Conservation (phyloP, 2,797 vertebrate species). For the Pseudochirops cupreus region DNA sequence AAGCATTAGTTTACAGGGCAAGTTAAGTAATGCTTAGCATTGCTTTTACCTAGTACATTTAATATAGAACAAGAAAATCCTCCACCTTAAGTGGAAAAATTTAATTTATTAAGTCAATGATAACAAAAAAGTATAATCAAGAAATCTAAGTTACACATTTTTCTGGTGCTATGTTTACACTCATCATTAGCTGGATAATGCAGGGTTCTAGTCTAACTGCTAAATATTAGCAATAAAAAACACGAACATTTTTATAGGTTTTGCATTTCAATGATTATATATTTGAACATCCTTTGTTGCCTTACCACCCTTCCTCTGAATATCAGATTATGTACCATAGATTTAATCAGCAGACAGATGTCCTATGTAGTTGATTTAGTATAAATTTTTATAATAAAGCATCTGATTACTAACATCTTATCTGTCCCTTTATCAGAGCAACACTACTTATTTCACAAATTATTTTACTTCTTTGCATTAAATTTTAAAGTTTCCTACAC, state of each 20-base stretch:
- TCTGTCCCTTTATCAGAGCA: not conserved
- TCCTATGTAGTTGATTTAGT: not conserved
- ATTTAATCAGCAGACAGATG: not conserved
- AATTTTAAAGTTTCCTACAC: not conserved
- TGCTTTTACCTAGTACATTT: conserved; percentile 13
- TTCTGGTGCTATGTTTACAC: conserved; percentile 21
- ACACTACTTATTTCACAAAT: not conserved
- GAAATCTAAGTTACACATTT: conserved; percentile 11
- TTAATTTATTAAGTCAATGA: conserved; percentile 24
- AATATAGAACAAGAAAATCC: conserved; percentile 25
- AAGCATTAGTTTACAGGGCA: not conserved
- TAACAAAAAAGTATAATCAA: conserved; percentile 17
- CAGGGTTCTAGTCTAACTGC: not conserved
- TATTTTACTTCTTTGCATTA: not conserved
- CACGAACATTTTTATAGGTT: not conserved
- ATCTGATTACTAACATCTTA: not conserved
- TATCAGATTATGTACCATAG: not conserved
- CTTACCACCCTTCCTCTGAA: not conserved
- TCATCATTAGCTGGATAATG: not conserved
- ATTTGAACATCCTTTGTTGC: not conserved
- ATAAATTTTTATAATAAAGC: not conserved
- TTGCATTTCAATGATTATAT: not conserved
- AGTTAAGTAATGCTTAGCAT: not conserved
- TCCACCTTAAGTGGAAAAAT: conserved; percentile 12
- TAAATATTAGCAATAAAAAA: not conserved